Percentiles rank a stretch among this genome's conserved stretches.
Conservation (phyloP, 2,113 vertebrate genomes). For the Jaculus jaculus region DNA sequence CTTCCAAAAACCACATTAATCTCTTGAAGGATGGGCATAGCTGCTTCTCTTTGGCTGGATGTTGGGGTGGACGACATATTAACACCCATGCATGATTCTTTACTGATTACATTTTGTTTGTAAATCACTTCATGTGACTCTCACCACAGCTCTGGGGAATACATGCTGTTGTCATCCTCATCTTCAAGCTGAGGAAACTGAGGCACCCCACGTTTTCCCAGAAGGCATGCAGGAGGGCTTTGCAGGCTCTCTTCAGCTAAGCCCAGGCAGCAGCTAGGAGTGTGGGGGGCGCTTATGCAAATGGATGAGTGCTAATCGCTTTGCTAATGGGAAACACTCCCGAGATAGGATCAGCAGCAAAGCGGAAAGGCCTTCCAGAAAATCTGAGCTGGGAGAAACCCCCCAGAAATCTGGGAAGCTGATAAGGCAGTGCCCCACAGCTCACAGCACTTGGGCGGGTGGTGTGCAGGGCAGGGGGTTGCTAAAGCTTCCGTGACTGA, state of each 20-base stretch:
- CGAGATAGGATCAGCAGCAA: slow-evolving; percentile 73
- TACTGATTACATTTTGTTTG: background rate
- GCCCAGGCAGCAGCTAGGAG: background rate
- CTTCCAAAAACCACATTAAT: background rate
- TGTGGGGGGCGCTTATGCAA: slow-evolving; percentile 71
- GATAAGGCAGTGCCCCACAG: slow-evolving; percentile 65
- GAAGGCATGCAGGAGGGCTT: background rate
- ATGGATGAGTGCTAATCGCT: slow-evolving; percentile 71
- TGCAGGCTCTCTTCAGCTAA: background rate
- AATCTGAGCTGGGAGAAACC: slow-evolving; percentile 54
- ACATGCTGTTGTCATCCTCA: background rate
- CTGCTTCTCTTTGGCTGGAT: background rate
- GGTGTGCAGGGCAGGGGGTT: background rate
- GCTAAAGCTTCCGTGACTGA: background rate
- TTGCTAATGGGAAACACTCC: slow-evolving; percentile 74
- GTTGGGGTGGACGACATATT: background rate
- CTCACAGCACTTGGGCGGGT: background rate
- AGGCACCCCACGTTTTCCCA: background rate
- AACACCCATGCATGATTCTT: too few relatives aligned
- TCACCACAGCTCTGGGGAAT: background rate
- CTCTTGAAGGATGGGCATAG: background rate
- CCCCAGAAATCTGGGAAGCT: slow-evolving; percentile 53
- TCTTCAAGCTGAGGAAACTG: slow-evolving; percentile 7
- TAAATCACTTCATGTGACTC: background rate
- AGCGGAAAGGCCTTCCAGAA: slow-evolving; percentile 67